These are phyloP conservation scores for Apis florea DNA, from an alignment of 1,140 invertebrate species.

Conservation along the genomic window DNA sequence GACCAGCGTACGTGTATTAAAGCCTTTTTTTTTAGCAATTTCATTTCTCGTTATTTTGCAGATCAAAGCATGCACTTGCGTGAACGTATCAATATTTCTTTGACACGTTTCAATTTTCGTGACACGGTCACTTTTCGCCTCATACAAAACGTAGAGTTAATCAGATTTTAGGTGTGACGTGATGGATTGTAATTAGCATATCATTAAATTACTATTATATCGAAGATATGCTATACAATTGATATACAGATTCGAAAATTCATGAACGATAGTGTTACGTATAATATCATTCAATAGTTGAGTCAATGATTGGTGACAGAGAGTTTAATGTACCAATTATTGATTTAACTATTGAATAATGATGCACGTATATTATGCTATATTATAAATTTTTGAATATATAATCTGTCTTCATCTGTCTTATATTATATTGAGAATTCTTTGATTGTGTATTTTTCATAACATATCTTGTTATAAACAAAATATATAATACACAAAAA, in stretches of 20 bases:
- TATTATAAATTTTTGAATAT: not conserved
- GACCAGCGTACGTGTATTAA: not conserved
- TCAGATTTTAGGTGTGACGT: not conserved
- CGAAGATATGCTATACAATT: not conserved
- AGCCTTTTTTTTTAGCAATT: slow-evolving; percentile 24
- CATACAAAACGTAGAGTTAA: slow-evolving; percentile 13
- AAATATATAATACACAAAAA: no score
- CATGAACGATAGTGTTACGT: no score
- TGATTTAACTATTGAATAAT: not conserved
- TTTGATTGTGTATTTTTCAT: no score
- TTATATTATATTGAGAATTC: no score
- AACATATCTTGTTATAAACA: no score
- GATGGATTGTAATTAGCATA: slow-evolving; percentile 1
- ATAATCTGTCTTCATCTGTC: not conserved
- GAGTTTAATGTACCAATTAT: not conserved
- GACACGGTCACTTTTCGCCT: not conserved
- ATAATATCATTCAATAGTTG: no score
- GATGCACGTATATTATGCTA: not conserved
- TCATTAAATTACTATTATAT: not conserved
- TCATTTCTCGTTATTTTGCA: slow-evolving; percentile 26
- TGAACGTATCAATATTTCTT: slow-evolving; percentile 3
- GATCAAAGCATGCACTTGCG: slow-evolving; percentile 17
- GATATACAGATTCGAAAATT: not conserved
- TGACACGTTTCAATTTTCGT: not conserved
- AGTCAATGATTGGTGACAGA: no score